Evolutionary conservation across 2,797 vertebrate species (phyloP).

Genomic region (Artibeus lituratus): DNA sequence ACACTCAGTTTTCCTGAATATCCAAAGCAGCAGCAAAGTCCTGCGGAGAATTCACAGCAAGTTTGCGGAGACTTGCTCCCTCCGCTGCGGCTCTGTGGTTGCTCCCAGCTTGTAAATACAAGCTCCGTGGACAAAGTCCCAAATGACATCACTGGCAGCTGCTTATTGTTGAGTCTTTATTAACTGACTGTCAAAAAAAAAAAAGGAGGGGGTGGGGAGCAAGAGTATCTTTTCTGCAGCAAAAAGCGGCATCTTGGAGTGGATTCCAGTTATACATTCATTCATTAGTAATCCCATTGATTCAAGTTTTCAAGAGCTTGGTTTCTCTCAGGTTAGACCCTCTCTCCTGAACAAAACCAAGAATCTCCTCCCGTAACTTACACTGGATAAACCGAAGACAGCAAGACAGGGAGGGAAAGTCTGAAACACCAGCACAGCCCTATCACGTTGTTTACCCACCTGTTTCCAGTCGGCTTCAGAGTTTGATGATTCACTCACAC

Average conservation of each 20-base stretch:
- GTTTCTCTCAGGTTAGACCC: constrained; percentile 69
- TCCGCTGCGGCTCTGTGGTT: constrained; percentile 76
- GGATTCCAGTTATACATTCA: constrained; percentile 68
- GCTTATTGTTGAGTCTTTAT: constrained; percentile 93
- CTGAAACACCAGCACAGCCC: rapidly evolving
- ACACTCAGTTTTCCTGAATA: constrained; percentile 72
- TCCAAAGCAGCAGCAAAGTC: constrained; percentile 72
- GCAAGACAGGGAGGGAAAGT: background rate
- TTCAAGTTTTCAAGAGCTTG: constrained; percentile 59
- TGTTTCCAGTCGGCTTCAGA: constrained; percentile 27
- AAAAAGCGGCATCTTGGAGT: constrained; percentile 76
- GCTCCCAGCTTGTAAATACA: constrained; percentile 91
- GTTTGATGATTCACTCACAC: background rate
- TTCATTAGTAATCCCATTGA: constrained; percentile 77
- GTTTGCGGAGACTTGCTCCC: constrained; percentile 77
- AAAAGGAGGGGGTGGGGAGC: constrained; percentile 73
- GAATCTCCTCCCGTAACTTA: constrained; percentile 43
- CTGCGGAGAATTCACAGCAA: constrained; percentile 72
- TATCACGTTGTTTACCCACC: constrained; percentile 47
- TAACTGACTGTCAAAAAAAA: constrained; percentile 89
- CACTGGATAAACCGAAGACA: background rate
- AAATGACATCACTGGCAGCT: constrained; percentile 95
- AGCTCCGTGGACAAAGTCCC: constrained; percentile 89
- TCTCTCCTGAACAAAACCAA: constrained; percentile 68
- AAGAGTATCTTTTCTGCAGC: constrained; percentile 80